Conservation (phyloP, 1,140 invertebrate genomes). For the Rhopalosiphum maidis region DNA sequence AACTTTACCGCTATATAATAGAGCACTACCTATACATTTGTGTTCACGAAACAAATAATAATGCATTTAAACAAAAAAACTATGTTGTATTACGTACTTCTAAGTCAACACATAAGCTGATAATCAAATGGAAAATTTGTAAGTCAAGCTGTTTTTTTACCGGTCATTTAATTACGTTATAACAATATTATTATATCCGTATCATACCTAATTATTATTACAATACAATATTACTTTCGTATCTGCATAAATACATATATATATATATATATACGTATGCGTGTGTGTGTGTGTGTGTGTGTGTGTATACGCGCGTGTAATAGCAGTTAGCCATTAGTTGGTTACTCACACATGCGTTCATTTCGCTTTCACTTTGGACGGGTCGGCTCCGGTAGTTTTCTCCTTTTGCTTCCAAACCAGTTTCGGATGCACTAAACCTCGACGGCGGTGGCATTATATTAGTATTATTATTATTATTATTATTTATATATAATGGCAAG, state of each 20-base stretch:
- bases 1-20: too few species aligned
- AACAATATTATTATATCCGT: too few species aligned
- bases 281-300: too few species aligned
- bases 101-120: background rate
- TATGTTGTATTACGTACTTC: too few species aligned
- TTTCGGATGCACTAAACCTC: background rate
- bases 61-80: too few species aligned
- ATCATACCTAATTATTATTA: background rate
- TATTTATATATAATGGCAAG: background rate
- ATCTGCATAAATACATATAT: too few species aligned
- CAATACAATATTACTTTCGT: background rate
- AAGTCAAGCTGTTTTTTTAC: background rate
- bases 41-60: too few species aligned
- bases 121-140: background rate
- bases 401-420: constrained; percentile 21
- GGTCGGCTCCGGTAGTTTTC: background rate
- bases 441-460: constrained; percentile 42
- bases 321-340: background rate
- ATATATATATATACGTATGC: too few species aligned
- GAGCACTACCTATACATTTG: too few species aligned
- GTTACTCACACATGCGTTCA: background rate
- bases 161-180: too few species aligned
- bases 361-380: constrained; percentile 19
- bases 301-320: background rate
- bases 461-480: too few species aligned